Percentiles rank a stretch among this genome's conserved stretches.
Conservation (phyloP, 2,113 vertebrate species). For the Lethenteron camtschaticum region DNA sequence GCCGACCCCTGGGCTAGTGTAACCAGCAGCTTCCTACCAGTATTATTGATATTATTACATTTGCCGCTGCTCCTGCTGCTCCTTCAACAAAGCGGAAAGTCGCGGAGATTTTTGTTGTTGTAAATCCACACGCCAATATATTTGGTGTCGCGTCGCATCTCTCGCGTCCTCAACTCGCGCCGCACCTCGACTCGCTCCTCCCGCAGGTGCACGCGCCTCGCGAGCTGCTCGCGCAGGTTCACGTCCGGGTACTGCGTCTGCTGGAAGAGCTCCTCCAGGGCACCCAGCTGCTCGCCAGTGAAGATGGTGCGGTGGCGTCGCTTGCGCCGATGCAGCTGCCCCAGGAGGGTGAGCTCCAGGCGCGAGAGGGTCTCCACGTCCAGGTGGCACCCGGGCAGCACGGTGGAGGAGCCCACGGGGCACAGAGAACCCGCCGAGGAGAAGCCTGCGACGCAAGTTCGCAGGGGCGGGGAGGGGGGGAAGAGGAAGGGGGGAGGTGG, state of each 20-base stretch:
- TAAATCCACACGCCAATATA: no score
- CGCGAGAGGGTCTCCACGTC: constrained; percentile 76
- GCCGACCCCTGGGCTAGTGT: no score
- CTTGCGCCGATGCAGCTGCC: constrained; percentile 82
- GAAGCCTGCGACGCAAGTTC: neutral
- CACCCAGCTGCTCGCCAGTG: constrained; percentile 90
- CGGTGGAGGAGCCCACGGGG: constrained; percentile 46
- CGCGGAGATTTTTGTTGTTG: no score
- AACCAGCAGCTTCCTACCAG: no score
- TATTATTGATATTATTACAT: no score
- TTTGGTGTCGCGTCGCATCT: no score
- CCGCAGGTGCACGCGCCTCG: constrained; percentile 75
- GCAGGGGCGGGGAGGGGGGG: no score
- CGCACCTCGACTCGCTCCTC: constrained; percentile 93
- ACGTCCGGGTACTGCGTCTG: constrained; percentile 97
- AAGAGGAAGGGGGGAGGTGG: no score
- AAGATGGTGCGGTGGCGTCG: constrained; percentile 82
- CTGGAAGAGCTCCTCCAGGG: constrained; percentile 80
- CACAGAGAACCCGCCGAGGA: constrained; percentile 54
- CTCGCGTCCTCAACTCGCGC: no score
- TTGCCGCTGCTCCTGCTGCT: no score
- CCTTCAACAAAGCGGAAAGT: no score
- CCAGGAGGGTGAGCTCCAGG: constrained; percentile 75
- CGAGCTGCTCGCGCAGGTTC: constrained; percentile 77
- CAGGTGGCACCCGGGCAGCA: constrained; percentile 78